phyloP scores from a whole-genome alignment of 37 sponge, comb jelly and placozoan species.

The Hormiphora californensis region DNA sequence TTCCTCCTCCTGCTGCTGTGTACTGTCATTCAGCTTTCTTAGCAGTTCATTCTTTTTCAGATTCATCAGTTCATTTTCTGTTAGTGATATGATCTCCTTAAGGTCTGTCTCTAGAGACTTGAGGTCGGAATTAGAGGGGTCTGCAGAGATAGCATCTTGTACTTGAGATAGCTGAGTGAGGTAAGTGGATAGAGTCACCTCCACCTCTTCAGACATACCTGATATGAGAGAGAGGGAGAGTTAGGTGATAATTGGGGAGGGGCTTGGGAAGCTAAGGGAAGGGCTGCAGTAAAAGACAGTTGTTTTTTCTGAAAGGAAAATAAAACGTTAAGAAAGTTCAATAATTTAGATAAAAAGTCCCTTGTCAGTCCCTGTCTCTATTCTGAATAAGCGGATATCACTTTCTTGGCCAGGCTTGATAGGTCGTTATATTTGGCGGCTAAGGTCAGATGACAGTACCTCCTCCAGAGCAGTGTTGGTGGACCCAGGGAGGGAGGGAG shows the following conservation, averaged over 20 bases:
- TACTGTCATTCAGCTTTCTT: neutral
- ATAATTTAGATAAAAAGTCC: too few relatives aligned
- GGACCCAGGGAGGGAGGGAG: neutral
- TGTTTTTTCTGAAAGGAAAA: too few relatives aligned
- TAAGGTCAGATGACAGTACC: neutral
- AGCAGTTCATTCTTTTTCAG: slow-evolving; percentile 30
- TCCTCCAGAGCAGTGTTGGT: neutral
- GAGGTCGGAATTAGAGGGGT: neutral
- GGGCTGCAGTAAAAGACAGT: too few relatives aligned
- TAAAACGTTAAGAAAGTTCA: too few relatives aligned
- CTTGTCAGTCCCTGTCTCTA: too few relatives aligned
- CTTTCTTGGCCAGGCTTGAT: neutral
- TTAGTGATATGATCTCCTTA: neutral
- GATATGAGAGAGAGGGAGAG: too few relatives aligned
- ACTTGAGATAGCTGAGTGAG: neutral
- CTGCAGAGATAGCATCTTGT: neutral
- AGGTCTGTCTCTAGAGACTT: neutral
- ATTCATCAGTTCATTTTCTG: slow-evolving; percentile 32
- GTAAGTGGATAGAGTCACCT: neutral
- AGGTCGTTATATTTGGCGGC: neutral
- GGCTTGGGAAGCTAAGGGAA: too few relatives aligned
- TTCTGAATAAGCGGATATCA: neutral
- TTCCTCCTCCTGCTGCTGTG: neutral
- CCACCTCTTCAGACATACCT: neutral
- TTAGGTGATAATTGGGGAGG: too few relatives aligned